Base-by-base conservation (phyloP, 2,113 vertebrate species). In the Nothocercus nigrocapillus region DNA sequence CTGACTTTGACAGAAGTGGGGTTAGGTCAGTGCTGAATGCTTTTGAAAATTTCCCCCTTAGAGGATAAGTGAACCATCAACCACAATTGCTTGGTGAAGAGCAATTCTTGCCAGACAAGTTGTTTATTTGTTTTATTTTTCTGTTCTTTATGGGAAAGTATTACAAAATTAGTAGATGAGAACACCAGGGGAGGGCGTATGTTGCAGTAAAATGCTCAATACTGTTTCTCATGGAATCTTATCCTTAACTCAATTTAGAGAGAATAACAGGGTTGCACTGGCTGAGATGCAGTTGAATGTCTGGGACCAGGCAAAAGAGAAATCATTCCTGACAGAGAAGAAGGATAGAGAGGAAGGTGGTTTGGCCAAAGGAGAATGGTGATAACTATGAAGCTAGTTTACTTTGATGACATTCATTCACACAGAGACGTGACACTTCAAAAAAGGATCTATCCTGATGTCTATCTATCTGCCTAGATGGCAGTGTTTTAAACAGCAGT, bases 71-170 rank as follows among this genome's bases (percentile, higher is more conserved):
- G 88, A 94, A 72, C 69, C 90, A 84, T 92, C 77, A 90, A 82
- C 90, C 73, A 79, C 86, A 95, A 89, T 34, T 90, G 62, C 93
- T 62, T 49, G 15, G 14, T 64, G 53, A 82, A 72, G 80, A 86
- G 19, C 93, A 94, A 89, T 84, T 88, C 56, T 72, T 89, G 62
- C 58, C 89, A 95, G 81, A 82, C 4, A 2, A 90, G 21, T 56
- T 82, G 88, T 64, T 92, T 95, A 62, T 88, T 91, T 93, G 82
- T 81, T 93, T 93, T 73, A 30, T 12, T 62, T 67, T 64, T 62
- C 13, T 77, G 86, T 95, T 82, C 27, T 18, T 84, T 87, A 90
- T 89, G 81, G 86, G 86, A 94, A 94, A 93, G 45, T 58, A 90
- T 84, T 90, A 92, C 28, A 94, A 82, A 74, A 79, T 58, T 14